phyloP scores from a whole-genome alignment of 2,113 vertebrate genomes.

The Micronisus gabar region DNA sequence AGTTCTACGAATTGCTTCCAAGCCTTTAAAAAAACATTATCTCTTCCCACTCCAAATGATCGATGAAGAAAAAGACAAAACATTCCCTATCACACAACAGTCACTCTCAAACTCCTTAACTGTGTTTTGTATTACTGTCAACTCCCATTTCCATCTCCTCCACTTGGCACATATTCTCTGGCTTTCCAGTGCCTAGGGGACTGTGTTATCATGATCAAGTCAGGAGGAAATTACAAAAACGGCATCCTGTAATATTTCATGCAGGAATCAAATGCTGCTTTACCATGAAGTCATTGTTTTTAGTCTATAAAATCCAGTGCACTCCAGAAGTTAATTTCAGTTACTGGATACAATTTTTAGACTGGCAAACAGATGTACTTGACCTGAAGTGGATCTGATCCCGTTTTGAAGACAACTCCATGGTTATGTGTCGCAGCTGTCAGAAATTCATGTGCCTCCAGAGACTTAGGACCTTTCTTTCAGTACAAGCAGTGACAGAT shows the following conservation, averaged over 20 bases:
- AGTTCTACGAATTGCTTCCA: background rate
- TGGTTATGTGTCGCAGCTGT: background rate
- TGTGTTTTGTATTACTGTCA: background rate
- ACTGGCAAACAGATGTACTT: background rate
- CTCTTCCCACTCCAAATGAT: background rate
- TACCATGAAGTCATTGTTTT: background rate
- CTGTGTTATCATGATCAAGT: background rate
- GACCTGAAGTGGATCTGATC: background rate
- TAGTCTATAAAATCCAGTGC: background rate
- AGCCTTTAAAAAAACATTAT: background rate
- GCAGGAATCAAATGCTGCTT: background rate
- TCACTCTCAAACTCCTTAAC: background rate
- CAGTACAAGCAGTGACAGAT: background rate
- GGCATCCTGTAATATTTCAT: constrained; percentile 1
- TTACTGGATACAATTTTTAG: background rate
- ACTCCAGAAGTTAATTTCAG: background rate
- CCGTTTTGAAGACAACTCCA: background rate
- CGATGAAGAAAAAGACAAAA: background rate
- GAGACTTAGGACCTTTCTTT: background rate
- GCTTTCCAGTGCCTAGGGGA: background rate
- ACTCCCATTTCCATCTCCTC: background rate
- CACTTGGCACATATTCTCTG: background rate
- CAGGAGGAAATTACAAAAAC: constrained; percentile 14
- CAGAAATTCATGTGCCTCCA: background rate
- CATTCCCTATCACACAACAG: background rate